These are phyloP conservation scores for Diorhabda elongata DNA, from an alignment of 1,140 invertebrate species.

Conservation along the genomic window DNA sequence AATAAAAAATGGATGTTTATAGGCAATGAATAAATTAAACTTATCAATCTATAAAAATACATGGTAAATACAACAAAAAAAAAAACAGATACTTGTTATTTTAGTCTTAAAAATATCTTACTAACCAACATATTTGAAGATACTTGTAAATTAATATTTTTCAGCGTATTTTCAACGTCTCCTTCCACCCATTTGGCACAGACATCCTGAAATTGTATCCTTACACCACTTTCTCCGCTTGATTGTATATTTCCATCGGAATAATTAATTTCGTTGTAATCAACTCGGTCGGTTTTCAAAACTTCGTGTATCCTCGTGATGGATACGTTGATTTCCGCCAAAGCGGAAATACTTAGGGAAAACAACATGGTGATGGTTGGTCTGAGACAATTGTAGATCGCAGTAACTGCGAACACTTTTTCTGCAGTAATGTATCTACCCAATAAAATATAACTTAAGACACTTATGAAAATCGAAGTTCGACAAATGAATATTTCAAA, in stretches of 20 bases:
- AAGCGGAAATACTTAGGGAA: constrained; percentile 55
- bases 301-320: constrained; percentile 64
- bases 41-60: too few relatives aligned
- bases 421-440: constrained; percentile 65
- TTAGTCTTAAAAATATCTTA: neutral
- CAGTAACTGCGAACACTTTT: constrained; percentile 67
- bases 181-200: constrained; percentile 38
- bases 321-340: constrained; percentile 65
- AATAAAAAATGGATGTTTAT: too few relatives aligned
- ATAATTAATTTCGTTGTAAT: neutral
- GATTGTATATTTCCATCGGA: neutral
- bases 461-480: constrained; percentile 71
- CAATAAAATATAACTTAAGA: constrained; percentile 68
- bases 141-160: constrained; percentile 35
- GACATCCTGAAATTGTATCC: constrained; percentile 33
- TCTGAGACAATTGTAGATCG: constrained; percentile 70
- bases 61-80: too few relatives aligned
- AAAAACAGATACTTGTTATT: too few relatives aligned
- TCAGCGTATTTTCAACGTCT: constrained; percentile 34
- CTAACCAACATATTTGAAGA: constrained; percentile 52
- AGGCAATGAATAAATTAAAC: too few relatives aligned
- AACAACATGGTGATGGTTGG: constrained; percentile 71
- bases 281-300: constrained; percentile 58
- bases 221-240: neutral
- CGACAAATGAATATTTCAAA: constrained; percentile 70